Conservation (phyloP, 2,113 vertebrate species). For the Brachyhypopomus gauderio region DNA sequence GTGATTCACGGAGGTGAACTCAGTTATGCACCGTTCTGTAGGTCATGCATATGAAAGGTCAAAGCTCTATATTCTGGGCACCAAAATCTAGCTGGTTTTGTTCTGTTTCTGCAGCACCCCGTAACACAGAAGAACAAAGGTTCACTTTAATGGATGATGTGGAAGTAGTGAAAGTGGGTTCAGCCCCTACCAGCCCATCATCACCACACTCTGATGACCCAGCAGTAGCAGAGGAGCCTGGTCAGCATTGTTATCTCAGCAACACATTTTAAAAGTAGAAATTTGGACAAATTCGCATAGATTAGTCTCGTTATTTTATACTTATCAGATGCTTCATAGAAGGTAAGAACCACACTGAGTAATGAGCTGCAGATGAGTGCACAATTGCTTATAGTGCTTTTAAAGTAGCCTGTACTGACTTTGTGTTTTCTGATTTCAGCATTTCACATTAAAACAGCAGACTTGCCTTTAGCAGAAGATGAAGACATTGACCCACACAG, state of each 20-base stretch:
- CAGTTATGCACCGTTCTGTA: too few relatives aligned
- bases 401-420: too few relatives aligned
- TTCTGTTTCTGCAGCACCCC: constrained; percentile 10
- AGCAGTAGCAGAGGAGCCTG: not conserved
- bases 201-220: constrained; percentile 12
- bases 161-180: constrained; percentile 6
- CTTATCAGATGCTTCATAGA: too few relatives aligned
- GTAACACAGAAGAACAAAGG: constrained; percentile 22
- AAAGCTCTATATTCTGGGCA: too few relatives aligned
- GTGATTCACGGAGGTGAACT: constrained; percentile 41
- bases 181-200: constrained; percentile 11
- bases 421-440: not conserved
- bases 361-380: not conserved
- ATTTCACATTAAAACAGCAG: not conserved
- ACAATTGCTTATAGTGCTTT: too few relatives aligned
- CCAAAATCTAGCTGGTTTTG: not conserved
- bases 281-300: not conserved
- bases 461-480: not conserved
- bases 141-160: constrained; percentile 31
- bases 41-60: not conserved
- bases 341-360: too few relatives aligned
- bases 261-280: not conserved
- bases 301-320: too few relatives aligned
- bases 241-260: not conserved
- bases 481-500: not conserved